Evolutionary conservation across 2,797 vertebrate species (phyloP).

Genomic region (Syngnathus rostellatus): DNA sequence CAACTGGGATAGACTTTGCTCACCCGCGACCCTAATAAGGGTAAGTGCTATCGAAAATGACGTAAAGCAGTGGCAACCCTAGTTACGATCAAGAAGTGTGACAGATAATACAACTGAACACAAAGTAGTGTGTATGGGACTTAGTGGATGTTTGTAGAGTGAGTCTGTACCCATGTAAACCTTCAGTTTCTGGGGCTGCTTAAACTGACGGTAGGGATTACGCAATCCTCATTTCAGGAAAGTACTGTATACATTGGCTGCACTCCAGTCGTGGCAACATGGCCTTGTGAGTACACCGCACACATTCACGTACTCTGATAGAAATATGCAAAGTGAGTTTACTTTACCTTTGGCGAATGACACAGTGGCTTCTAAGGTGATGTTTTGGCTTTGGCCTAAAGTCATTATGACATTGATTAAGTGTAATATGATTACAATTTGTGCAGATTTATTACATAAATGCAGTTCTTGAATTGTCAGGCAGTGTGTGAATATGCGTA

Average conservation of each 20-base stretch:
- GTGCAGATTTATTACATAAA: not conserved
- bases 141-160: constrained; percentile 1
- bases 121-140: not conserved
- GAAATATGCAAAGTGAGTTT: not conserved
- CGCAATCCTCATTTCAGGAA: not conserved
- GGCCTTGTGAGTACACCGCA: not conserved
- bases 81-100: not conserved
- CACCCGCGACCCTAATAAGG: not conserved
- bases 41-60: not conserved
- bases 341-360: not conserved
- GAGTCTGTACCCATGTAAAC: constrained; percentile 2
- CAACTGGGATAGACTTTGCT: not conserved
- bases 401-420: not conserved
- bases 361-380: not conserved
- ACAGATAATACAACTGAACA: not conserved
- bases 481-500: not conserved
- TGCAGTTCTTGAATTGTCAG: not conserved
- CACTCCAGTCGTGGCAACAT: not conserved
- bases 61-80: not conserved
- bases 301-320: not conserved
- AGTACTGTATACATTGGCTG: not conserved
- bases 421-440: not conserved
- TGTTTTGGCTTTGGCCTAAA: not conserved
- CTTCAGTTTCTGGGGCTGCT: not conserved
- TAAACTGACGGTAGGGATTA: not conserved